These are phyloP conservation scores for Agonopterix alstromeriana DNA, from an alignment of 2,888 invertebrate species.

Conservation along the genomic window DNA sequence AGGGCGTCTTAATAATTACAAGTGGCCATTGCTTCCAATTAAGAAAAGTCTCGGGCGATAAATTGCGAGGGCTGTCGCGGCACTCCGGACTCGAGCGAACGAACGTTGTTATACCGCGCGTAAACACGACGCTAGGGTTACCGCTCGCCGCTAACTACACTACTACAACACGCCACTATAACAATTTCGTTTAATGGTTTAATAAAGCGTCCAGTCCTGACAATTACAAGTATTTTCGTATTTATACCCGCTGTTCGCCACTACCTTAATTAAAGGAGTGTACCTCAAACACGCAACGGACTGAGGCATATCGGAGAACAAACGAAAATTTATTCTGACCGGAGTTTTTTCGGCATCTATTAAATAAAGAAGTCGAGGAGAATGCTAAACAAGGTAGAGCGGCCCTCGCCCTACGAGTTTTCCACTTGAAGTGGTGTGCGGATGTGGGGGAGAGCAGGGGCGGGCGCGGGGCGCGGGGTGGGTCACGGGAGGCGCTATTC, in stretches of 20 bases:
- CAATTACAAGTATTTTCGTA: slow-evolving; percentile 49
- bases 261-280: slow-evolving; percentile 61
- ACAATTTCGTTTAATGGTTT: slow-evolving; percentile 50
- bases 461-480: slow-evolving; percentile 12
- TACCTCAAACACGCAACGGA: slow-evolving; percentile 52
- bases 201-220: slow-evolving; percentile 48
- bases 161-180: slow-evolving; percentile 16
- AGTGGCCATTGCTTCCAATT: slow-evolving; percentile 77
- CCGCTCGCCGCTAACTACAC: slow-evolving; percentile 27
- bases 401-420: slow-evolving; percentile 73
- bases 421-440: slow-evolving; percentile 71
- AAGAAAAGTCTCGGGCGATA: slow-evolving; percentile 74
- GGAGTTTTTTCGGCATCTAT: slow-evolving; percentile 71
- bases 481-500: slow-evolving; percentile 55
- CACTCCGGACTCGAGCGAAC: slow-evolving; percentile 28
- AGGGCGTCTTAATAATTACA: slow-evolving; percentile 76
- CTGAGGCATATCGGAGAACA: slow-evolving; percentile 60
- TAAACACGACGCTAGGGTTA: slow-evolving; percentile 62
- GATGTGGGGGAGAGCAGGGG: slow-evolving; percentile 28
- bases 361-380: slow-evolving; percentile 75
- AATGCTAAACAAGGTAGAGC: slow-evolving; percentile 76
- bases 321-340: slow-evolving; percentile 72
- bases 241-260: slow-evolving; percentile 45
- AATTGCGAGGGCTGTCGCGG: slow-evolving; percentile 70
- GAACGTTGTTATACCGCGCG: slow-evolving; percentile 51